These are phyloP conservation scores for Leptoclinus maculatus DNA, from an alignment of 2,797 vertebrate genomes.

Conservation along the genomic window DNA sequence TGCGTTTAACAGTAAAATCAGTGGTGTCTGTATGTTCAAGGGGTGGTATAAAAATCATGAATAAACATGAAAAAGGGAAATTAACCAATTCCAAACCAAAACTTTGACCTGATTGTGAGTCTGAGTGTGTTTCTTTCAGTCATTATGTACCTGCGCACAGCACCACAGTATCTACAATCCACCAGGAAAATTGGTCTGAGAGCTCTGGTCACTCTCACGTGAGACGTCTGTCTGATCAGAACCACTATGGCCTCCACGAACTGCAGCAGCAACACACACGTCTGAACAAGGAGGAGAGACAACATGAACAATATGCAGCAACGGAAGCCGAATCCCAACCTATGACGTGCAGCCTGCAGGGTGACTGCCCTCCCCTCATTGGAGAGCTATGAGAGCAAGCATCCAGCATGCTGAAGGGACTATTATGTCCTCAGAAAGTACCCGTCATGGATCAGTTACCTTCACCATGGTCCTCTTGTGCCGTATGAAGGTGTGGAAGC, in stretches of 20 bases:
- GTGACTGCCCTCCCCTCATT: not conserved
- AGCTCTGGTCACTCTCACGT: constrained; percentile 94
- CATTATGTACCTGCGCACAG: constrained; percentile 89
- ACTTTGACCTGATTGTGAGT: not conserved
- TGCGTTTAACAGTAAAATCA: not conserved
- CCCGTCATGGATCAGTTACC: constrained; percentile 68
- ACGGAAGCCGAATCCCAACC: not conserved
- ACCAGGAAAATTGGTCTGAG: constrained; percentile 98
- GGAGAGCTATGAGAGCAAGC: not conserved
- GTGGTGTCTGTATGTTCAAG: not conserved
- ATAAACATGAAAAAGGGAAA: not conserved
- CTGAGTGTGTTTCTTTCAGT: not conserved
- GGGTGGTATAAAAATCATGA: not conserved
- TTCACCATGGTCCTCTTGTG: constrained; percentile 99
- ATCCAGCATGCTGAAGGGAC: constrained; percentile 9
- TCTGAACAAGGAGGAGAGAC: constrained; percentile 77
- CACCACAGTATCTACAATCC: constrained; percentile 97
- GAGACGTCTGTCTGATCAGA: constrained; percentile 94
- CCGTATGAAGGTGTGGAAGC: constrained; percentile 92
- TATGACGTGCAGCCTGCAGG: not conserved
- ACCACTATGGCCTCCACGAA: constrained; percentile 97
- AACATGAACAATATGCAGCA: constrained; percentile 9
- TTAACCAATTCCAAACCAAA: not conserved
- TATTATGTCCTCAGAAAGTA: not conserved
- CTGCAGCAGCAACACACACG: constrained; percentile 92